Evolutionary conservation across 2,113 vertebrate genomes (phyloP).

Genomic region (Rallus limicola): DNA sequence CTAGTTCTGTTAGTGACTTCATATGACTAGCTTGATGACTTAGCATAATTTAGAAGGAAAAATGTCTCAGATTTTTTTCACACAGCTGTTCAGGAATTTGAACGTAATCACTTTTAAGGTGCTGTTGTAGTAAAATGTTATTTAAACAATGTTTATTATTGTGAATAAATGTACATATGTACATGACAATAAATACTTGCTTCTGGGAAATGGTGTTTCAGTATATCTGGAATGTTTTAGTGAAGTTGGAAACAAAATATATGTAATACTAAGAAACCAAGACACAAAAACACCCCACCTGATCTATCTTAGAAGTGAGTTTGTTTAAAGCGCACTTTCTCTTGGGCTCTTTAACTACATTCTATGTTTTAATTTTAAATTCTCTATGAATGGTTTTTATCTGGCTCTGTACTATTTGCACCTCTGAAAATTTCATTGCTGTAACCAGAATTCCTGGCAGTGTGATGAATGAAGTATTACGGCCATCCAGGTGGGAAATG

Average conservation of each 20-base stretch:
- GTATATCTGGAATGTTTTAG: not conserved
- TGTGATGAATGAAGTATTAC: not conserved
- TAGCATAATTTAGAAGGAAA: not conserved
- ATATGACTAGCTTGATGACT: not conserved
- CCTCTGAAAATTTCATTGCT: not conserved
- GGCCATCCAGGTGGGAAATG: not conserved
- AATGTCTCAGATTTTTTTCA: not conserved
- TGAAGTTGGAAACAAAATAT: not conserved
- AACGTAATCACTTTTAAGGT: not conserved
- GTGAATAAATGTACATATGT: not conserved
- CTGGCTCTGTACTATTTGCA: not conserved
- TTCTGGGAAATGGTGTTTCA: not conserved
- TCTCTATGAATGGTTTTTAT: not conserved
- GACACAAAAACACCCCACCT: not conserved
- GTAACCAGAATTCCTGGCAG: not conserved
- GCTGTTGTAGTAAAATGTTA: not conserved
- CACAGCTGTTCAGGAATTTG: not conserved
- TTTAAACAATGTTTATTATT: not conserved
- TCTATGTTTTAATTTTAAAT: not conserved
- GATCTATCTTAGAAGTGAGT: not conserved
- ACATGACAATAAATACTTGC: not conserved
- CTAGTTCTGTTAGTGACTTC: not conserved
- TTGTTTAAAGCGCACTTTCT: not conserved
- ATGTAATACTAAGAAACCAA: not conserved
- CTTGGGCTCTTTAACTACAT: not conserved